phyloP scores from a whole-genome alignment of 92 coral and sea anemone genomes.

The Umimayanthus chanpuru region DNA sequence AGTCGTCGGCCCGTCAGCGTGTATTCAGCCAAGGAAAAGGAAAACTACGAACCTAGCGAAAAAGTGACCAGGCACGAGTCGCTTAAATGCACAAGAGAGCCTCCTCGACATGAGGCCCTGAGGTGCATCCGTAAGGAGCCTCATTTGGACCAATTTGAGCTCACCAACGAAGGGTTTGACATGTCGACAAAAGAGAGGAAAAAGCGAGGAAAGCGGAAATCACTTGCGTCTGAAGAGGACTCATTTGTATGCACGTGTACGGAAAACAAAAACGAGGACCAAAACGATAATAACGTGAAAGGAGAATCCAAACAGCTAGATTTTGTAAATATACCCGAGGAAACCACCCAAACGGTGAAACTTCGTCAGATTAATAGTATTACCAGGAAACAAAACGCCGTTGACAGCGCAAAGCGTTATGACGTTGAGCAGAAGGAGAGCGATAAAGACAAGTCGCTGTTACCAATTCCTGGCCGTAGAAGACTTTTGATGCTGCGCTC shows the following conservation, averaged over 20 bases:
- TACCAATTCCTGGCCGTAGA: constrained; percentile 33
- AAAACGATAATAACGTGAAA: not conserved
- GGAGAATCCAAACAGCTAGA: not conserved
- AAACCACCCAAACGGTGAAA: not conserved
- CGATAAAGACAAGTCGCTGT: constrained; percentile 11
- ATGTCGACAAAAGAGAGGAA: constrained; percentile 43
- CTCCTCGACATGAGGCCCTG: constrained; percentile 6
- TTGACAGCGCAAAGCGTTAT: constrained; percentile 15
- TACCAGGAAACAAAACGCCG: not conserved
- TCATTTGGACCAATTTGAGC: constrained; percentile 8
- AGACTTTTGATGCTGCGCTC: constrained; percentile 29
- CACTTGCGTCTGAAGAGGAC: constrained; percentile 15
- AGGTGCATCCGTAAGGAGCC: constrained; percentile 9
- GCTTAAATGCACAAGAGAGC: constrained; percentile 51
- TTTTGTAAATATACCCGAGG: not conserved
- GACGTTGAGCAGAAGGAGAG: not conserved
- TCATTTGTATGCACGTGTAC: not conserved
- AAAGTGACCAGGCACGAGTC: constrained; percentile 66
- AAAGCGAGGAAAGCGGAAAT: not conserved
- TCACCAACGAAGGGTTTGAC: constrained; percentile 38
- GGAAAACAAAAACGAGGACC: not conserved
- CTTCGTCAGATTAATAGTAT: not conserved
- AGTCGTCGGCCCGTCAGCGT: constrained; percentile 55
- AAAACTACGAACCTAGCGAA: constrained; percentile 68
- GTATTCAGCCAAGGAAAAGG: constrained; percentile 70